Evolutionary conservation across 2,888 invertebrate species (phyloP).

Genomic region (Cinara cedri): DNA sequence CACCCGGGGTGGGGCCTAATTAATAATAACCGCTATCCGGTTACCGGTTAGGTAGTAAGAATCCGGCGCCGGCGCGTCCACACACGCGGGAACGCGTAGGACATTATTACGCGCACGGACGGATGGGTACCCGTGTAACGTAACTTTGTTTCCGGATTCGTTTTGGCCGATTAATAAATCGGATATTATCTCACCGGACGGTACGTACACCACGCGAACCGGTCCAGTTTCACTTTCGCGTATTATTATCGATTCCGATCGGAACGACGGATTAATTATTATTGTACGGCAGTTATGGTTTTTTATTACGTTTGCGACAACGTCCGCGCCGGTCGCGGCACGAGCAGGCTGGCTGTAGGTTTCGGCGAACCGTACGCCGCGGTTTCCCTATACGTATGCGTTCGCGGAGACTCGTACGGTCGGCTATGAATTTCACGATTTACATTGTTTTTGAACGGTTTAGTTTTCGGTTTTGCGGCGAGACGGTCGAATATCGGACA

Average conservation of each 20-base stretch:
- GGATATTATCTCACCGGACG: conserved; percentile 19
- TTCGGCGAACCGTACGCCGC: neutral
- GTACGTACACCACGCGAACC: neutral
- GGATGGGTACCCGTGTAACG: conserved; percentile 30
- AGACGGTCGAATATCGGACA: neutral
- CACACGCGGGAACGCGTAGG: neutral
- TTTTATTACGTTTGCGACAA: neutral
- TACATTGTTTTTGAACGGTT: neutral
- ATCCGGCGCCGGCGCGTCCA: neutral
- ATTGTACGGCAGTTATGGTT: no score
- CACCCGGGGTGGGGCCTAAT: conserved; percentile 7
- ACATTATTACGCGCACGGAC: neutral
- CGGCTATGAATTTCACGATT: neutral
- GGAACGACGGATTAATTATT: no score
- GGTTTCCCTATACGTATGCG: no score
- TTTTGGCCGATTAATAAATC: neutral
- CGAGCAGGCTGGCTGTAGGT: neutral
- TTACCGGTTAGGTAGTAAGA: conserved; percentile 26
- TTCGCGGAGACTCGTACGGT: neutral
- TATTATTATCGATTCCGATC: neutral
- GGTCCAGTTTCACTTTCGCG: conserved; percentile 47
- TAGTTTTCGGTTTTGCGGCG: neutral
- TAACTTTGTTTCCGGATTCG: conserved; percentile 47
- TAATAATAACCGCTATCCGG: no score
- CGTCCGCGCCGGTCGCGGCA: neutral